Evolutionary conservation across 2,888 invertebrate species (phyloP), one percentile per base, ranked within the genome.

Genomic region (Rosalia funebris): DNA sequence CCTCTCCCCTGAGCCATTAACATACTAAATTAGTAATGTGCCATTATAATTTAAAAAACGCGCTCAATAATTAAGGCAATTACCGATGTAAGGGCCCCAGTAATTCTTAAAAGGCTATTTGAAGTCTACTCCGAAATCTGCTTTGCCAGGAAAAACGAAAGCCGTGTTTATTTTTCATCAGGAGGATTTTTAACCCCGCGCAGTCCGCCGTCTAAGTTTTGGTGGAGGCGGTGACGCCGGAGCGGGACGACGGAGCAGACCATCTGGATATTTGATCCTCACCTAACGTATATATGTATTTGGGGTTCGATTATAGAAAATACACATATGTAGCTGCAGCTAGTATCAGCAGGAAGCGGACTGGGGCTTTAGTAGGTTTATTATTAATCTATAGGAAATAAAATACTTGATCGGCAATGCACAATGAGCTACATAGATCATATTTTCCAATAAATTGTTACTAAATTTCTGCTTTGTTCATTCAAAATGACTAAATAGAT

Each of bases 151-250:
- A 69, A 76, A 75, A 65, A 63, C 56, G 74, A 72, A 78, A 78
- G 76, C 77, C 76, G 75, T 79, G 79, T 80, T 80, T 79, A 79
- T 79, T 79, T 79, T 79, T 79, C 80, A 80, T 80, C 80, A 79
- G 77, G 69, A 74, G 75, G 77, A 78, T 79, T 79, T 79, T 79
- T 77, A 79, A 79, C 79, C 79, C 79, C 67, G 73, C 58, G 37
- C 58, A 73, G 73, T 70, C 41, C 74, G 60, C 72, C 79, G 74
- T 59, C 34, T 16, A 37, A 66, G 62, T 67, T 52, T 42, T 63
- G 57, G 12, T 10, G 9, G 5, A 10, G 19, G 53, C 37, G 31
- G 15, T 60, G 53, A 52, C 14, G 36, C 12, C 47, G 37, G 45
- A 64, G 25, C 50, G 9, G 57, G 46, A 46, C 34, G 4, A 55